A percentile compares a stretch with the other conserved stretches of the same genome.
These are phyloP conservation scores for Chrysolina oricalcia DNA, from an alignment of 2,888 invertebrate species.

Conservation along the genomic window DNA sequence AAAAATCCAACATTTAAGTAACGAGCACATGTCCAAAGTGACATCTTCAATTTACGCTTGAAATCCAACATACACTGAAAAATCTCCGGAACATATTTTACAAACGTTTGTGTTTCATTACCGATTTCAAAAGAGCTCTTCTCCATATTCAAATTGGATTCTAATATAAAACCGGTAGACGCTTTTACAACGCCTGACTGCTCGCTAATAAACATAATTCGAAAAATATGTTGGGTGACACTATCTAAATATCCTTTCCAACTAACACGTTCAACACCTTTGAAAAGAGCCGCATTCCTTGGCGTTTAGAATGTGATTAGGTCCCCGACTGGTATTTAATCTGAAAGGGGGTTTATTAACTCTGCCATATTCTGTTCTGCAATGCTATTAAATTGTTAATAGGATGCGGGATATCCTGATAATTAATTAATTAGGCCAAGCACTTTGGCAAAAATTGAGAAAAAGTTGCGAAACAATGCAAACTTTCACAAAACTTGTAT, in stretches of 20 bases:
- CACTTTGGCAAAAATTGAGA: too few relatives aligned
- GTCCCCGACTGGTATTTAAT: constrained; percentile 11
- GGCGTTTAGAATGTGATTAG: constrained; percentile 53
- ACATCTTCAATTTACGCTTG: constrained; percentile 28
- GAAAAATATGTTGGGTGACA: constrained; percentile 67
- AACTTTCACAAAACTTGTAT: too few relatives aligned
- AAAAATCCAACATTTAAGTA: constrained; percentile 18
- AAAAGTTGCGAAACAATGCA: too few relatives aligned
- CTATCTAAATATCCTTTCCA: constrained; percentile 67
- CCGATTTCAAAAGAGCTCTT: constrained; percentile 29
- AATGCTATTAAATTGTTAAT: constrained; percentile 46
- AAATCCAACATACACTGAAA: constrained; percentile 23
- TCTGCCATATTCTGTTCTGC: constrained; percentile 36
- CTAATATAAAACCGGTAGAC: constrained; percentile 52
- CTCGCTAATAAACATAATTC: constrained; percentile 67
- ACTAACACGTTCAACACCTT: constrained; percentile 69
- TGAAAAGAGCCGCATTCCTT: constrained; percentile 68
- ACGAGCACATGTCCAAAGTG: constrained; percentile 15
- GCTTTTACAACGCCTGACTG: constrained; percentile 48
- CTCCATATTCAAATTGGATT: constrained; percentile 50
- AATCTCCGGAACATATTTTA: constrained; percentile 35
- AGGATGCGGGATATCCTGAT: constrained; percentile 43
- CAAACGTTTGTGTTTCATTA: constrained; percentile 43
- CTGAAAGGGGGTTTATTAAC: neutral
- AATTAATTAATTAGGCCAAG: constrained; percentile 49